These are phyloP conservation scores for Oxyscelio sp. DNA, from an alignment of 2,888 invertebrate species.

Conservation along the genomic window DNA sequence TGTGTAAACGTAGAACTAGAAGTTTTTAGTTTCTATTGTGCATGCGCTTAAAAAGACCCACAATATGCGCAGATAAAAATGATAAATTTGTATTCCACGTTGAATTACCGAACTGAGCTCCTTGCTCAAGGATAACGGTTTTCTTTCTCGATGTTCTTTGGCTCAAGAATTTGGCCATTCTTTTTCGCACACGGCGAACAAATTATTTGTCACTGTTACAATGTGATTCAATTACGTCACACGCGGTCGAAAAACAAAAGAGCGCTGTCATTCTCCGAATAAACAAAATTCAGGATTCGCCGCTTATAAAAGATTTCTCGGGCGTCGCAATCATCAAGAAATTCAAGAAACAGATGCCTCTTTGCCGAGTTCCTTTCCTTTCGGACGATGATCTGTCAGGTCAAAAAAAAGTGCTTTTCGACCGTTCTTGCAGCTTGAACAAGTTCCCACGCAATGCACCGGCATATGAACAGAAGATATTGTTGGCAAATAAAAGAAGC, in stretches of 20 bases:
- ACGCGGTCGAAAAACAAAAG: not conserved
- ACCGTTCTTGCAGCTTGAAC: conserved; percentile 73
- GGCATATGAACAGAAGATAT: conserved; percentile 65
- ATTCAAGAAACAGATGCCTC: conserved; percentile 73
- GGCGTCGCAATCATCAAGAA: conserved; percentile 48
- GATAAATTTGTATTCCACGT: not conserved
- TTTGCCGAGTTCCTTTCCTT: conserved; percentile 58
- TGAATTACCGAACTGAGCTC: not conserved
- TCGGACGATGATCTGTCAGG: conserved; percentile 68
- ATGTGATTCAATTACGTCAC: not conserved
- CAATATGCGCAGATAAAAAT: not conserved
- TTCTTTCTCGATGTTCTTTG: no score
- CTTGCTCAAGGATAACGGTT: no score
- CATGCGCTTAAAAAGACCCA: not conserved
- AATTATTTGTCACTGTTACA: not conserved
- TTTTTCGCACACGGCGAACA: not conserved
- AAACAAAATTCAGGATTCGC: conserved; percentile 30
- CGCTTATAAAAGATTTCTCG: conserved; percentile 43
- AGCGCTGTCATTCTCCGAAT: conserved; percentile 4
- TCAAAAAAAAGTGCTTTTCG: conserved; percentile 74
- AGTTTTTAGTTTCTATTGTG: conserved; percentile 38
- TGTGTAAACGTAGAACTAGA: conserved; percentile 11
- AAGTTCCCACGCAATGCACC: conserved; percentile 73
- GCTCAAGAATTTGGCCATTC: no score
- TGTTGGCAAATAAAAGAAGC: no score